Percentiles rank a stretch among this genome's conserved stretches.
phyloP scores from a whole-genome alignment of 2,888 invertebrate genomes.

The Catonia carolina region DNA sequence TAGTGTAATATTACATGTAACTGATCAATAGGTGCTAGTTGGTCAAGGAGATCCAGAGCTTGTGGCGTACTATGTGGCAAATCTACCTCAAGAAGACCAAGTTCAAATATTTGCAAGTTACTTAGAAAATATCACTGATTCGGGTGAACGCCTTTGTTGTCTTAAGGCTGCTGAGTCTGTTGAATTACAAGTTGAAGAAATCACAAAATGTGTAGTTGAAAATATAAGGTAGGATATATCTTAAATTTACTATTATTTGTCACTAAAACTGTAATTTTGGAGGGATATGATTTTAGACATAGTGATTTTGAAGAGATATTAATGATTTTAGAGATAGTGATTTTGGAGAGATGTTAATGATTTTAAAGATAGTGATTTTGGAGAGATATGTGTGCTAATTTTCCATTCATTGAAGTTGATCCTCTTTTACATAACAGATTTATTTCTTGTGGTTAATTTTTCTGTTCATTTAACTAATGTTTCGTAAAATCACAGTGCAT shows the following conservation, averaged over 20 bases:
- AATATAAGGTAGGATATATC: conserved; percentile 55
- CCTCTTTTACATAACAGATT: too few species aligned
- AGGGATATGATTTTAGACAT: not conserved
- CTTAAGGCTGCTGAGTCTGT: conserved; percentile 64
- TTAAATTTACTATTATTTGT: not conserved
- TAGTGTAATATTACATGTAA: too few species aligned
- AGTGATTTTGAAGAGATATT: too few species aligned
- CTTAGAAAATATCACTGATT: conserved; percentile 56
- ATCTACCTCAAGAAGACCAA: conserved; percentile 60
- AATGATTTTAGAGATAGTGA: too few species aligned
- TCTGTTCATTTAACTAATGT: too few species aligned
- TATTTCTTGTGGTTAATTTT: too few species aligned
- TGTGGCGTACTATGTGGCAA: conserved; percentile 79
- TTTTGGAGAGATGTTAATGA: too few species aligned
- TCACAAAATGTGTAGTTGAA: conserved; percentile 79
- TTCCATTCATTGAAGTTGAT: too few species aligned
- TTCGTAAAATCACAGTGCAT: too few species aligned
- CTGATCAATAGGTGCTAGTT: too few species aligned
- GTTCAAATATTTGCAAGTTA: conserved; percentile 59
- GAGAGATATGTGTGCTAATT: too few species aligned
- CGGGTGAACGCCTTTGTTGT: conserved; percentile 57
- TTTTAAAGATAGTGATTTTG: too few species aligned
- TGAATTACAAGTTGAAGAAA: conserved; percentile 74
- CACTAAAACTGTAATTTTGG: not conserved
- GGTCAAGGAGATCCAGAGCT: conserved; percentile 55